Base-by-base conservation (phyloP, 2,113 vertebrate genomes). In the Misgurnus anguillicaudatus region DNA sequence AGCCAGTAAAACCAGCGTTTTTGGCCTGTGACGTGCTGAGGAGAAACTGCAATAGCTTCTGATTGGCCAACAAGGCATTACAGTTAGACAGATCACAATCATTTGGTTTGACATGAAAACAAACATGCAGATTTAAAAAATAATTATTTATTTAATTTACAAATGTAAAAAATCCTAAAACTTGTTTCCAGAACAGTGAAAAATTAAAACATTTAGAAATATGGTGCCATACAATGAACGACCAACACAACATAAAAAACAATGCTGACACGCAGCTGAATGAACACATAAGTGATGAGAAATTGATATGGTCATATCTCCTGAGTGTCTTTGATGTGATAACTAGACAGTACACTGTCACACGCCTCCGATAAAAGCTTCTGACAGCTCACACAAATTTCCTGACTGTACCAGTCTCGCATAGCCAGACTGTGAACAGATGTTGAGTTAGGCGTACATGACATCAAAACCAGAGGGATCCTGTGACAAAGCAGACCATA, bases 361-460 rank as follows among this genome's bases (percentile, higher is more conserved):
- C 81, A 87, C 3, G 82, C 78, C 24, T 85, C 55, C 16, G 81
- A 9, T 10, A 88, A 66, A 48, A 84, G 57, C 1, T 41, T 45
- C 74, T 85, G 80, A 62, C 87, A 88, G 64, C 68, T 21, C 6
- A 73, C 57, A 60, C 87, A 87, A 21, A 87, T 36, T 19, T 84
- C 87, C 70, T 87, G 85, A 69, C 82, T 82, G 77, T 87, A 74
- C 87, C 87, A 87, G 75, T 79, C 85, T 4, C 80, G 80, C 87
- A 84, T 87, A 7, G 85, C 87, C 73, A 79, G 42, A 61, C 63
- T 53, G 47, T 80, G 80, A 19, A 61, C 66, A 16, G 80, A 69
- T 4, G 10, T 1, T 0, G 82, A 67, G 7, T 24, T n/a, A 1
- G 64, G 31, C 0, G 48, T n/a, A 3, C 13, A 63, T 24, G 82